Evolutionary conservation across 2,888 invertebrate genomes (phyloP).

Genomic region (Brachylomia viminalis): DNA sequence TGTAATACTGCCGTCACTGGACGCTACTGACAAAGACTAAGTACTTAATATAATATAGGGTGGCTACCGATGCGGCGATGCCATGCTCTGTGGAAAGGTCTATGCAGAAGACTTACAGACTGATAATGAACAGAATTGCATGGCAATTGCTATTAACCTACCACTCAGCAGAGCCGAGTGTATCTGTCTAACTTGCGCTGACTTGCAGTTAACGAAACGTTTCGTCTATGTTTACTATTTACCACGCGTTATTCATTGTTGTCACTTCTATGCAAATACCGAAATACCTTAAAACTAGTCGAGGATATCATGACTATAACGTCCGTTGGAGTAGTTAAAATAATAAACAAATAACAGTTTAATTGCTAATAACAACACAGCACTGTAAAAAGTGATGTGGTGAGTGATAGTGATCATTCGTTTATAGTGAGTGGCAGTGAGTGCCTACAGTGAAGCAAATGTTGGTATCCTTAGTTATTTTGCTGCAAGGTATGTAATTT

Average conservation of each 20-base stretch:
- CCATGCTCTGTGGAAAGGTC: background rate
- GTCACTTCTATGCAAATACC: background rate
- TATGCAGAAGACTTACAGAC: background rate
- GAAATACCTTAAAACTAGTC: slow-evolving; percentile 17
- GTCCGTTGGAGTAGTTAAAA: slow-evolving; percentile 30
- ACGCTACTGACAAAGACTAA: too few relatives aligned
- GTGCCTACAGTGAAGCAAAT: slow-evolving; percentile 5
- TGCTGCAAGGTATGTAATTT: slow-evolving; percentile 49
- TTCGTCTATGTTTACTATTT: slow-evolving; percentile 2
- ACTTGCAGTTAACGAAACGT: background rate
- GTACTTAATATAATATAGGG: too few relatives aligned
- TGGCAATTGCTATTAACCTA: background rate
- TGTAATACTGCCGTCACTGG: background rate
- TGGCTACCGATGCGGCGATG: background rate
- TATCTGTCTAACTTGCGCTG: background rate
- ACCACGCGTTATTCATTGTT: background rate
- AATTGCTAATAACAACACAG: slow-evolving; percentile 32
- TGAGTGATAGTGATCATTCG: background rate
- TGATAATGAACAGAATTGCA: too few relatives aligned
- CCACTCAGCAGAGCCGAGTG: too few relatives aligned
- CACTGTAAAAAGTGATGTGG: slow-evolving; percentile 7
- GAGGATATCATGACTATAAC: slow-evolving; percentile 20
- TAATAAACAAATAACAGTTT: slow-evolving; percentile 42
- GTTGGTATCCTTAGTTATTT: slow-evolving; percentile 23
- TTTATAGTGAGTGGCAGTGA: background rate